Base-by-base conservation (phyloP, 2,797 vertebrate genomes). In the Lophotriccus pileatus region DNA sequence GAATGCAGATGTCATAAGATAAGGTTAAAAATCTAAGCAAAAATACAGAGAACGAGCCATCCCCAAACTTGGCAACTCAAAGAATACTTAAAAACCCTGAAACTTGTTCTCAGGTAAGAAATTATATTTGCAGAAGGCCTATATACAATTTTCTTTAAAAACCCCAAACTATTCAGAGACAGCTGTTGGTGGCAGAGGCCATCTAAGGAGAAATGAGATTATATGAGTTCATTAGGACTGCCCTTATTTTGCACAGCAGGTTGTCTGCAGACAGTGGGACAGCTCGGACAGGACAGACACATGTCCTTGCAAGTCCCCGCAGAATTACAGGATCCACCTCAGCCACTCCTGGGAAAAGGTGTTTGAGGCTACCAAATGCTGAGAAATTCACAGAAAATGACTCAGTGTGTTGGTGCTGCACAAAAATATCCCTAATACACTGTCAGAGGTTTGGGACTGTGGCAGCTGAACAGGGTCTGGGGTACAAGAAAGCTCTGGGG, bases 401-500 rank as follows among this genome's bases (percentile, higher is more conserved):
- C 17, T 70, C 32, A 17, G 2, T n/a, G 13, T 8, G 3, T 4
- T 14, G 27, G 10, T 63, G 76, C 10, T 4, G 15, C 30, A 30
- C 3, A 44, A 67, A 91, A 90, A 47, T 14, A 63, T 7, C n/a
- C 39, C 66, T 3, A 47, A 84, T 47, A 43, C 1, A 0, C 37
- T 5, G 39, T 28, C 2, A 4, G 62, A 19, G 36, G 3, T 59
- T 43, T 32, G 44, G 52, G 44, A 28, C 0, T 2, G 5, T 6
- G 46, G 32, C 2, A 24, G 12, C 11, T 2, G 6, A 49, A 73
- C 0, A 1, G 41, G 19, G 23, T 21, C 37, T 9, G 34, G 58
- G 52, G 13, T 47, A 27, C 13, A 5, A 73, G 43, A 47, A 0
- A 0, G 52, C 1, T 9, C 44, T 11, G 52, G 62, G 62, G 34